These are phyloP conservation scores for Lepidonotus clava DNA, from an alignment of 2,888 invertebrate genomes.

Conservation along the genomic window DNA sequence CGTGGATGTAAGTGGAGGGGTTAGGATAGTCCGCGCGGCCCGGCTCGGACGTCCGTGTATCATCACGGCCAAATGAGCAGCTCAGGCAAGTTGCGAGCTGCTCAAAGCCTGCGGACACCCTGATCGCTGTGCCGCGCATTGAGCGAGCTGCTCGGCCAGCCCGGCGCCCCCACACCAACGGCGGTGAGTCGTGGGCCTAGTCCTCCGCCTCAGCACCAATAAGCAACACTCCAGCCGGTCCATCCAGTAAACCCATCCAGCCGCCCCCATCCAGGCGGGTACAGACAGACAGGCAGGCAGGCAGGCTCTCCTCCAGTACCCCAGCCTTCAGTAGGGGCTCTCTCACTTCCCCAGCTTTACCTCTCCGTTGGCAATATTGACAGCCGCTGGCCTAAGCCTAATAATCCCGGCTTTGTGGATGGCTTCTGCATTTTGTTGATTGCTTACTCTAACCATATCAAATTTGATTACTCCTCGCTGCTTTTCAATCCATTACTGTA, in stretches of 20 bases:
- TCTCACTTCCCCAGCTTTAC: background rate
- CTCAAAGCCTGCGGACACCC: too few species aligned
- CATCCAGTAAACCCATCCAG: background rate
- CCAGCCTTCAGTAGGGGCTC: too few species aligned
- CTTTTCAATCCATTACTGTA: background rate
- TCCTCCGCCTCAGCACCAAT: background rate
- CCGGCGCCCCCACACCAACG: background rate
- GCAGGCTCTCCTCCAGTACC: too few species aligned
- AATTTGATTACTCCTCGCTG: background rate
- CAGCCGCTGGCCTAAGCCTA: background rate
- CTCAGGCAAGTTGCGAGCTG: too few species aligned
- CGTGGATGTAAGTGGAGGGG: constrained; percentile 38
- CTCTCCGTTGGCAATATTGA: background rate
- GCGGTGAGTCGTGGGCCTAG: background rate
- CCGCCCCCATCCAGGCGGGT: background rate
- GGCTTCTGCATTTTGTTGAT: background rate
- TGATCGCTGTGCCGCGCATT: too few species aligned
- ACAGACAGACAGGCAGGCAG: background rate
- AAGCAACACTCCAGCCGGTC: background rate
- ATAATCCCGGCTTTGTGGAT: constrained; percentile 1
- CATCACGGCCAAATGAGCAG: constrained; percentile 45
- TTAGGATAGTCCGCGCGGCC: background rate
- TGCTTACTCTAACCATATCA: background rate
- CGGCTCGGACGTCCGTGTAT: constrained; percentile 21
- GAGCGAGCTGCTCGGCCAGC: background rate